phyloP scores from a whole-genome alignment of 2,797 vertebrate genomes.

The Xyrichtys novacula region DNA sequence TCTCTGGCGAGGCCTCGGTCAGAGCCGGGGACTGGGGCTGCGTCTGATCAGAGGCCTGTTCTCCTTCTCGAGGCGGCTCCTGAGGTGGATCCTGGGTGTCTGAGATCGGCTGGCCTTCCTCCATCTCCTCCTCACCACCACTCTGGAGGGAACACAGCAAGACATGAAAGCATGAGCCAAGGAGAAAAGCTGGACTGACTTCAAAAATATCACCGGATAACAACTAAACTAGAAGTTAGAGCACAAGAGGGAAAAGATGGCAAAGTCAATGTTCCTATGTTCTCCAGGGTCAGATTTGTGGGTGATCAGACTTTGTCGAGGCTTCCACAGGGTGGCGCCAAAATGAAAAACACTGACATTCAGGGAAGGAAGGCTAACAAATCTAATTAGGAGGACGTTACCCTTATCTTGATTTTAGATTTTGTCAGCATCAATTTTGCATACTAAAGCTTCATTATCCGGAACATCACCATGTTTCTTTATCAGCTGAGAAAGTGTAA shows the following conservation, averaged over 20 bases:
- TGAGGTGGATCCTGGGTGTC: slow-evolving; percentile 36
- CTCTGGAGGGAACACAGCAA: slow-evolving; percentile 47
- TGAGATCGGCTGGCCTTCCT: slow-evolving; percentile 44
- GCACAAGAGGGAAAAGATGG: no score
- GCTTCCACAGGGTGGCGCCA: slow-evolving; percentile 17
- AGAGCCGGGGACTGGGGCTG: slow-evolving; percentile 28
- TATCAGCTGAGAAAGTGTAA: background rate
- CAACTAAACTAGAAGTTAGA: no score
- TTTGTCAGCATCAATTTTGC: background rate
- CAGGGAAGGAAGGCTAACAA: background rate
- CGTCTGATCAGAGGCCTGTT: slow-evolving; percentile 39
- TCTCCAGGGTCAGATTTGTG: background rate
- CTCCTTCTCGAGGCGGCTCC: slow-evolving; percentile 26
- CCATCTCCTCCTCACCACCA: slow-evolving; percentile 64
- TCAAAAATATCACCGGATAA: no score
- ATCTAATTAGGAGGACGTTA: background rate
- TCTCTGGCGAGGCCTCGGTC: slow-evolving; percentile 1
- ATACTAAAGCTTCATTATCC: background rate
- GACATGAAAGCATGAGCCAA: background rate
- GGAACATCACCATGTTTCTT: background rate
- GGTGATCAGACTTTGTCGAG: background rate
- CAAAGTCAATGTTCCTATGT: no score
- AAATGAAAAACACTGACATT: background rate
- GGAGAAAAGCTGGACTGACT: no score
- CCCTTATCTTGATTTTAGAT: background rate